Conservation (phyloP, 1,140 invertebrate genomes). For the Marisa cornuarietis region DNA sequence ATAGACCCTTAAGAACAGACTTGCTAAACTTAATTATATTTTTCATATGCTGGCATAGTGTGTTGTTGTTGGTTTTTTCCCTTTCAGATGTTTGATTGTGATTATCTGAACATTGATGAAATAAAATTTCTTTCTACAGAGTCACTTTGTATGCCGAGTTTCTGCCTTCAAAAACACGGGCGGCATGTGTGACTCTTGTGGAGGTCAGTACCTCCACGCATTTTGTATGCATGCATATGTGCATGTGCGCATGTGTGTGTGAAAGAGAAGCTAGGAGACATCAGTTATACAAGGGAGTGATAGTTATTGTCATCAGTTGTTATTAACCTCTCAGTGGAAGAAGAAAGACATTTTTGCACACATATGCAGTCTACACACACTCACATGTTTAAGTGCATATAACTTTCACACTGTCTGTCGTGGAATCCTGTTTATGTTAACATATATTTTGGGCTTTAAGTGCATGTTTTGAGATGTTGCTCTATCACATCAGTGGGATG, state of each 20-base stretch:
- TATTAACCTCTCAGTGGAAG: not conserved
- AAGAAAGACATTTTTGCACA: not conserved
- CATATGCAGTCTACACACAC: not conserved
- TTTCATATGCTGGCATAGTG: too few species aligned
- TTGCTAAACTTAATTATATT: too few species aligned
- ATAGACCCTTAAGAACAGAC: too few species aligned
- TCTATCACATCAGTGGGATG: not conserved
- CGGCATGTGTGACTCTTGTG: slow-evolving; percentile 92
- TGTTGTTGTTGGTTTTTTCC: too few species aligned
- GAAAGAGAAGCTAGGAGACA: too few species aligned
- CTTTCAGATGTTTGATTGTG: too few species aligned
- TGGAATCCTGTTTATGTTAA: not conserved
- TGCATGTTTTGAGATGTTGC: not conserved
- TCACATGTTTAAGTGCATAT: not conserved
- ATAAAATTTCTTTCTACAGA: slow-evolving; percentile 66
- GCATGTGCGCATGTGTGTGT: too few species aligned
- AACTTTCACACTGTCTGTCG: not conserved
- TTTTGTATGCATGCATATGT: too few species aligned
- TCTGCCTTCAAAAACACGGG: slow-evolving; percentile 89
- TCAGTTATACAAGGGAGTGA: too few species aligned
- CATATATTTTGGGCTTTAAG: too few species aligned
- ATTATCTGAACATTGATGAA: too few species aligned
- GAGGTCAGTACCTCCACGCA: slow-evolving; percentile 77
- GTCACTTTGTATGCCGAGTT: slow-evolving; percentile 97
- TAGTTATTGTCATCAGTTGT: too few species aligned